phyloP scores from a whole-genome alignment of 2,888 invertebrate species.

The Crioceris asparagi region DNA sequence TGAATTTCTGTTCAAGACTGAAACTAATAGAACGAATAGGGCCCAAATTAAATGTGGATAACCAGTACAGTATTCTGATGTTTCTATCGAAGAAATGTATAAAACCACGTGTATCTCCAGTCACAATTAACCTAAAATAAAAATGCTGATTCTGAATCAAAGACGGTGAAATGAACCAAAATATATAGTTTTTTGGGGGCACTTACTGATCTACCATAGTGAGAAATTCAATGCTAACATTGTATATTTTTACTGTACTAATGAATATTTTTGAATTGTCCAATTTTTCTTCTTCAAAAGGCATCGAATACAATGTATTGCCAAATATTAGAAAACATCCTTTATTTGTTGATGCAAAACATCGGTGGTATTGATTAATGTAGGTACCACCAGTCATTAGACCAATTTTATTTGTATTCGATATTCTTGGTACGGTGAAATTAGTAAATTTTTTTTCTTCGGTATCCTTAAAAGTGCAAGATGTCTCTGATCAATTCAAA shows the following conservation, averaged over 20 bases:
- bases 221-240: slow-evolving; percentile 39
- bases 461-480: slow-evolving; percentile 16
- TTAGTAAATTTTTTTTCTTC: slow-evolving; percentile 16
- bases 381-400: slow-evolving; percentile 43
- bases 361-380: slow-evolving; percentile 40
- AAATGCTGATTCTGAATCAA: background rate
- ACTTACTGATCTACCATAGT: slow-evolving; percentile 43
- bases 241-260: slow-evolving; percentile 41
- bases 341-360: slow-evolving; percentile 41
- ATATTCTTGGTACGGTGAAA: slow-evolving; percentile 32
- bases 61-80: slow-evolving; percentile 48
- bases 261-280: slow-evolving; percentile 38
- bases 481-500: too few relatives aligned
- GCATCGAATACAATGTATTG: slow-evolving; percentile 38
- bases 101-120: slow-evolving; percentile 44
- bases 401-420: slow-evolving; percentile 37
- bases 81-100: slow-evolving; percentile 50
- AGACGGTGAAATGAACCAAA: too few relatives aligned
- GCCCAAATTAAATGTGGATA: slow-evolving; percentile 40
- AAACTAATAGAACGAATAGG: slow-evolving; percentile 44
- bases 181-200: background rate
- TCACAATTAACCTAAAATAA: slow-evolving; percentile 32
- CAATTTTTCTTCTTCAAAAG: slow-evolving; percentile 27
- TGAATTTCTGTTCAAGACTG: slow-evolving; percentile 28
- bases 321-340: slow-evolving; percentile 45